phyloP scores from a whole-genome alignment of 2,888 invertebrate species.

The Ecdyonurus torrentis region DNA sequence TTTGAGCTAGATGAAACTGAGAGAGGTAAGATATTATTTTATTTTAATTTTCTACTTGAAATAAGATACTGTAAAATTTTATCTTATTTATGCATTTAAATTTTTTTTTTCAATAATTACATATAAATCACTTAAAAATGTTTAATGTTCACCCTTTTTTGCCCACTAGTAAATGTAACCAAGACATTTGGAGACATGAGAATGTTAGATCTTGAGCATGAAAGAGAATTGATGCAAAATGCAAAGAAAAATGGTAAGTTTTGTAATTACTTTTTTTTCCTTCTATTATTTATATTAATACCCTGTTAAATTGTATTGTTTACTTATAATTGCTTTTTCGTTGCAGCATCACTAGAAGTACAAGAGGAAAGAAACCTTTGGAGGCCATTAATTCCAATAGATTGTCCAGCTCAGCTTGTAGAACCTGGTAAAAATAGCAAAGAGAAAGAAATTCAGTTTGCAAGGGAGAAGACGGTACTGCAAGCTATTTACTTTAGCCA shows the following conservation, averaged over 20 bases:
- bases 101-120: no score
- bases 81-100: not conserved
- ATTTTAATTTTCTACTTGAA: not conserved
- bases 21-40: slow-evolving; percentile 29
- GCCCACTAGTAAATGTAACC: slow-evolving; percentile 78
- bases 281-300: slow-evolving; percentile 5
- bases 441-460: slow-evolving; percentile 74
- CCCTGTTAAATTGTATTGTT: no score
- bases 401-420: slow-evolving; percentile 44
- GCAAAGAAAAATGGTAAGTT: slow-evolving; percentile 50
- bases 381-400: slow-evolving; percentile 52
- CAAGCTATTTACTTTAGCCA: slow-evolving; percentile 19
- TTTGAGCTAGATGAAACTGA: slow-evolving; percentile 95
- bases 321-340: no score
- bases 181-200: slow-evolving; percentile 85
- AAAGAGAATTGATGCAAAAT: slow-evolving; percentile 66
- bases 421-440: slow-evolving; percentile 58
- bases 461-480: slow-evolving; percentile 68
- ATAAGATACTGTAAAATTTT: not conserved
- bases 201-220: slow-evolving; percentile 70
- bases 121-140: no score
- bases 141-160: no score
- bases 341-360: slow-evolving; percentile 25
- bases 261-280: not conserved
- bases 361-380: slow-evolving; percentile 72